These are phyloP conservation scores for Hippoglossus hippoglossus DNA, from an alignment of 2,797 vertebrate genomes.

Conservation along the genomic window DNA sequence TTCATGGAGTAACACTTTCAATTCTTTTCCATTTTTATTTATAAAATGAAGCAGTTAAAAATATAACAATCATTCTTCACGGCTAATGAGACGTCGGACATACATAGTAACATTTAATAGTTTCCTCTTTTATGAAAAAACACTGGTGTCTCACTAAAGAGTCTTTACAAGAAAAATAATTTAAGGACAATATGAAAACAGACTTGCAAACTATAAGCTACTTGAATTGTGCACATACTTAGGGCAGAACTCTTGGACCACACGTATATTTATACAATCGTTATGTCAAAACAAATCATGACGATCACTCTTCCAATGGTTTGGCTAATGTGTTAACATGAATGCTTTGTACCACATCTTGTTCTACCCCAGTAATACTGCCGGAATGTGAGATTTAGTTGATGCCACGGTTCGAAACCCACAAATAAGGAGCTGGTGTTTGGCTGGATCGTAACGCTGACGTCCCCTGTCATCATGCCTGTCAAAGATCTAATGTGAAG, in stretches of 20 bases:
- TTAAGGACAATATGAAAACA: constrained; percentile 79
- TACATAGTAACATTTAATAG: constrained; percentile 41
- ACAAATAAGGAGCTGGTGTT: constrained; percentile 19
- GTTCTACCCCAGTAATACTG: constrained; percentile 1
- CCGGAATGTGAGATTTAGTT: constrained; percentile 20
- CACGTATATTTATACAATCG: constrained; percentile 45
- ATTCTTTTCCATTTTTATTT: constrained; percentile 59
- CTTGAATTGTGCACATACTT: constrained; percentile 36
- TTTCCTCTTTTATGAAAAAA: constrained; percentile 55
- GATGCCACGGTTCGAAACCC: not conserved
- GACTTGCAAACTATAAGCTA: constrained; percentile 25
- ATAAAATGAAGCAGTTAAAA: constrained; percentile 64
- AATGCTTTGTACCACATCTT: constrained; percentile 19
- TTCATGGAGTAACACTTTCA: constrained; percentile 15
- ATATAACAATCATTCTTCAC: constrained; percentile 37
- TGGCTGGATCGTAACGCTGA: constrained; percentile 1
- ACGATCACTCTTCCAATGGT: constrained; percentile 33
- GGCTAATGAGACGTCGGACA: constrained; percentile 39
- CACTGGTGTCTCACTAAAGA: constrained; percentile 68
- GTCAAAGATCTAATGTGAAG: not conserved
- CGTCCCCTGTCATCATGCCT: constrained; percentile 10
- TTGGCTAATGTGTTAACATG: constrained; percentile 12
- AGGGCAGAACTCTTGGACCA: constrained; percentile 20
- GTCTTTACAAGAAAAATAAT: constrained; percentile 93
- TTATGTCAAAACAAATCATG: constrained; percentile 42